Evolutionary conservation across 2,888 invertebrate genomes (phyloP).

Genomic region (Cheilosia impressa): DNA sequence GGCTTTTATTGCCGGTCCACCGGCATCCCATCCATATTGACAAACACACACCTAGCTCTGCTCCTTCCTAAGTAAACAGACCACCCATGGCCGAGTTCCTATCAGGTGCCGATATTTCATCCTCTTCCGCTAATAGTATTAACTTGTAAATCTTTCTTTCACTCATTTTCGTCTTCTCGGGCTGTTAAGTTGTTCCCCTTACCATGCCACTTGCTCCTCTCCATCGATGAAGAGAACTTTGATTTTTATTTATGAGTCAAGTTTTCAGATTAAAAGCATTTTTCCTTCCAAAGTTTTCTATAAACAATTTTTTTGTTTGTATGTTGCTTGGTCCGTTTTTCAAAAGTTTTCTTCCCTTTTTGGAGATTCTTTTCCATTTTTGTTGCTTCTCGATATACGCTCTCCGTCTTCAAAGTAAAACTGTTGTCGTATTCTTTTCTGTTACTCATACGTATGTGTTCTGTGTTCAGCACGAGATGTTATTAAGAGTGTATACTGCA

Average conservation of each 20-base stretch:
- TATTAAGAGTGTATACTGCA: constrained; percentile 65
- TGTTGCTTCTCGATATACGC: neutral
- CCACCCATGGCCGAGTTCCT: constrained; percentile 26
- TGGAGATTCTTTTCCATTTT: constrained; percentile 18
- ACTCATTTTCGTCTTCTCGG: constrained; percentile 71
- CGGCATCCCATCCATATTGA: neutral
- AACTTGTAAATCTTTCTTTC: constrained; percentile 71
- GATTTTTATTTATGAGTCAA: constrained; percentile 76
- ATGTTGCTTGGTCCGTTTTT: neutral
- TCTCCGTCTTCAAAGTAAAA: constrained; percentile 25
- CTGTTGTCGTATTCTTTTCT: neutral
- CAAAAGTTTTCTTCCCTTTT: constrained; percentile 39
- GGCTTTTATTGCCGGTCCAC: neutral
- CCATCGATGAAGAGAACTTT: constrained; percentile 68
- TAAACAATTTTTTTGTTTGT: constrained; percentile 4
- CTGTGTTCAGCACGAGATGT: constrained; percentile 7
- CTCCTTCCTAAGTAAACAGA: constrained; percentile 21
- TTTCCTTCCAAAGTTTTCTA: constrained; percentile 41
- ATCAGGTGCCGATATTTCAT: constrained; percentile 68
- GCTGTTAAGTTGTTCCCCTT: constrained; percentile 41
- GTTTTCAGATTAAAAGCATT: constrained; percentile 74
- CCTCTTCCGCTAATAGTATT: constrained; percentile 60
- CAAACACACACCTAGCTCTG: constrained; percentile 9
- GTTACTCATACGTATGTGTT: neutral
- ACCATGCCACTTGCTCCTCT: constrained; percentile 19